Evolutionary conservation across 2,113 vertebrate genomes (phyloP).

Genomic region (Nothocercus nigrocapillus): DNA sequence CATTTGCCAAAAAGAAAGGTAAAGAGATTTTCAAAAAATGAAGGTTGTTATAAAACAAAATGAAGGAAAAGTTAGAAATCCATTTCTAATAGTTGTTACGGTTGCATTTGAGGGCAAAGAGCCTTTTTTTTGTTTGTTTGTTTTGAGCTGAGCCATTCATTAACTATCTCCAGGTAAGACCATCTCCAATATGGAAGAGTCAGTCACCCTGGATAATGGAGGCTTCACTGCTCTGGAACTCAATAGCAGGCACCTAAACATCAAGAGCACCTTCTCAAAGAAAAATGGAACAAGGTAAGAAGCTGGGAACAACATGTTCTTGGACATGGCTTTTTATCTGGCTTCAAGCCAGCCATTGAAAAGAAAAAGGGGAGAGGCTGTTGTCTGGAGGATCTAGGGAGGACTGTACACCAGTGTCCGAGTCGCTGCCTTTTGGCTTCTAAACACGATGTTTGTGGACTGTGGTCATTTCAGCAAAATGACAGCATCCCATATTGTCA

Average conservation of each 20-base stretch:
- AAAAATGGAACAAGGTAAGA: constrained; percentile 92
- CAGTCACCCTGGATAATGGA: constrained; percentile 91
- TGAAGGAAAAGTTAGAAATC: background rate
- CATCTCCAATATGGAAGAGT: constrained; percentile 86
- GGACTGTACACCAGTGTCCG: background rate
- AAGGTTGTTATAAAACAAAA: background rate
- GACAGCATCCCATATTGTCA: no score
- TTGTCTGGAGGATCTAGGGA: background rate
- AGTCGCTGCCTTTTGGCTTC: background rate
- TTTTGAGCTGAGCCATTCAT: background rate
- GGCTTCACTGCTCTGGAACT: constrained; percentile 94
- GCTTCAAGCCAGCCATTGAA: background rate
- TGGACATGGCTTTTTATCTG: background rate
- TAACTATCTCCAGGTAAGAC: constrained; percentile 83
- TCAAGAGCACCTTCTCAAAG: constrained; percentile 92
- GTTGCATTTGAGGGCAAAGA: background rate
- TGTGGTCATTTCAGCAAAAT: background rate
- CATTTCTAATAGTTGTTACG: background rate
- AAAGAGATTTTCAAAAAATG: background rate
- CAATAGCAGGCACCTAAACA: constrained; percentile 90
- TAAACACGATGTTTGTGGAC: background rate
- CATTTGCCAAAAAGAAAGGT: background rate
- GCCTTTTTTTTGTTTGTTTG: background rate
- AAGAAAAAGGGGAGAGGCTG: background rate
- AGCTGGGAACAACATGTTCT: background rate